Percentiles rank a stretch among this genome's conserved stretches.
Conservation (phyloP, 2,797 vertebrate genomes). For the Silurus aristotelis region DNA sequence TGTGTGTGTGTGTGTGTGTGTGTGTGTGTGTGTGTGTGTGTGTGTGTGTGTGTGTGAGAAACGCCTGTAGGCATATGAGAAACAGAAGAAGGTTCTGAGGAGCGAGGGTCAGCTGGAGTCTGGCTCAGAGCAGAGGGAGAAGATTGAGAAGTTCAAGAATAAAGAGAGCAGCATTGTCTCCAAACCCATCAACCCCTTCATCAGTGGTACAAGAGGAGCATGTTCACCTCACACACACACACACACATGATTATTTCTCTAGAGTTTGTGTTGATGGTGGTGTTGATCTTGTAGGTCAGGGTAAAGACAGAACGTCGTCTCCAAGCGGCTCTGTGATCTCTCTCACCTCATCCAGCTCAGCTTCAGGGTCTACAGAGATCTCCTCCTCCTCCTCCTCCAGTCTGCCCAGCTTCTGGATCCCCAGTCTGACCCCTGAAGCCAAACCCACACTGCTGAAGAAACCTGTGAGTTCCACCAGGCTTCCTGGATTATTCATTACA, state of each 20-base stretch:
- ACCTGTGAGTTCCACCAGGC: slow-evolving; percentile 73
- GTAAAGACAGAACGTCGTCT: neutral
- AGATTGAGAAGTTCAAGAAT: slow-evolving; percentile 82
- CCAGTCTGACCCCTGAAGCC: slow-evolving; percentile 85
- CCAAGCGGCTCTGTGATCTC: slow-evolving; percentile 55
- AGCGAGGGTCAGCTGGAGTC: slow-evolving; percentile 78
- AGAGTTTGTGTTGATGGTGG: neutral
- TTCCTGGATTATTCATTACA: no score
- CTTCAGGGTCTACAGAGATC: slow-evolving; percentile 41
- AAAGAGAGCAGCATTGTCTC: slow-evolving; percentile 87
- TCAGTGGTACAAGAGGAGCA: slow-evolving; percentile 58
- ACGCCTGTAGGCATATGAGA: slow-evolving; percentile 80
- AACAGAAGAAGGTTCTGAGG: slow-evolving; percentile 80
- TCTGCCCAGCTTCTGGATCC: slow-evolving; percentile 90
- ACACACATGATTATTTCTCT: neutral
- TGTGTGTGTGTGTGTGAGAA: neutral
- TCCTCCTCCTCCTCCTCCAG: slow-evolving; percentile 43
- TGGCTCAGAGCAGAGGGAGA: slow-evolving; percentile 79
- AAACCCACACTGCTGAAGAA: slow-evolving; percentile 84
- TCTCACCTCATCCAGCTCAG: slow-evolving; percentile 51
- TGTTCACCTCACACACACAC: neutral
- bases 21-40: neutral
- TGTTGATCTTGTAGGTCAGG: slow-evolving; percentile 16
- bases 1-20: neutral
- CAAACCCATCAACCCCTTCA: slow-evolving; percentile 90